Conservation (phyloP, 2,888 invertebrate species). For the Tachystola acroxantha region DNA sequence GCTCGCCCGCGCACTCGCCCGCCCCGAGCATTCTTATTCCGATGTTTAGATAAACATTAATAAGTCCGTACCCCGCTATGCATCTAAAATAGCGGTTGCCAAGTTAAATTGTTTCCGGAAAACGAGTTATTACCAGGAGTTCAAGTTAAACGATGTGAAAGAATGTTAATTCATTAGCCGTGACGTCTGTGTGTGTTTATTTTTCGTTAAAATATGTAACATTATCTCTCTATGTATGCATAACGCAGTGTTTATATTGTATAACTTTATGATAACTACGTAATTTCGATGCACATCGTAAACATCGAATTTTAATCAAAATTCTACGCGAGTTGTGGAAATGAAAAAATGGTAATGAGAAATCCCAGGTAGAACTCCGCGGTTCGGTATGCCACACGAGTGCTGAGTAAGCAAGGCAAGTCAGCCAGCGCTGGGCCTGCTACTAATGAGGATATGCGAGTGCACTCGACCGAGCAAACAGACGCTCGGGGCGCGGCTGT, state of each 20-base stretch:
- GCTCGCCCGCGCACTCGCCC: conserved; percentile 34
- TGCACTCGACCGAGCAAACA: conserved; percentile 71
- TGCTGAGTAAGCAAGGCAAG: conserved; percentile 61
- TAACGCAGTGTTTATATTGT: conserved; percentile 40
- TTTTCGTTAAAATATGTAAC: conserved; percentile 53
- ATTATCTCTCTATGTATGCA: conserved; percentile 42
- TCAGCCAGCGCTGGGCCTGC: conserved; percentile 22
- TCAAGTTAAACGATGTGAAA: conserved; percentile 44
- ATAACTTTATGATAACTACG: conserved; percentile 22
- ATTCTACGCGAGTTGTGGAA: conserved; percentile 35
- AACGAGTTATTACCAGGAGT: conserved; percentile 48
- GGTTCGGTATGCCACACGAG: conserved; percentile 28
- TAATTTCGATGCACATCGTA: conserved; percentile 16
- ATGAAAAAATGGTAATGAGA: conserved; percentile 32
- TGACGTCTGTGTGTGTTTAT: conserved; percentile 25
- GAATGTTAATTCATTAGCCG: conserved; percentile 57
- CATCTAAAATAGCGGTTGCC: conserved; percentile 51
- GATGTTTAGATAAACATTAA: conserved; percentile 73
- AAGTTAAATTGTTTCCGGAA: conserved; percentile 69
- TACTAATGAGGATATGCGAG: conserved; percentile 73
- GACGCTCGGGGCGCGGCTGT: conserved; percentile 58
- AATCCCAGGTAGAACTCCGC: conserved; percentile 15
- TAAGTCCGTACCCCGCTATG: conserved; percentile 44
- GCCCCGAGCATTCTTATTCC: conserved; percentile 60
- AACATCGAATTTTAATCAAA: conserved; percentile 18